These are phyloP conservation scores for Neodiprion lecontei DNA, from an alignment of 1,140 invertebrate species.

Conservation along the genomic window DNA sequence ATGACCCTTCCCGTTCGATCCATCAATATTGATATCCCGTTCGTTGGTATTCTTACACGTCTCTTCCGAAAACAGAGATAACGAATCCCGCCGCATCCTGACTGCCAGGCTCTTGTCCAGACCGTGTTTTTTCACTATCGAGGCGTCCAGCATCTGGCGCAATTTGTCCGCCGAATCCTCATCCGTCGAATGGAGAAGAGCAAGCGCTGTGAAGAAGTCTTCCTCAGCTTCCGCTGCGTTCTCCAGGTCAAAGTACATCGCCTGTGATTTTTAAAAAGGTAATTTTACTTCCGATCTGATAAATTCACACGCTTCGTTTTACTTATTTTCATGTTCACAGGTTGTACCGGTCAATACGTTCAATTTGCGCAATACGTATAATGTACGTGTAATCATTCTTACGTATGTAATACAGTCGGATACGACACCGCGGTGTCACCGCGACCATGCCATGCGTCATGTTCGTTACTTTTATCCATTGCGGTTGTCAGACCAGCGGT, in stretches of 20 bases:
- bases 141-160: slow-evolving; percentile 35
- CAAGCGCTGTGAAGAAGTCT: slow-evolving; percentile 36
- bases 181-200: slow-evolving; percentile 40
- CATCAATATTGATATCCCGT: too few relatives aligned
- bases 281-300: not conserved
- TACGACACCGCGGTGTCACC: too few relatives aligned
- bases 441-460: too few relatives aligned
- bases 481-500: not conserved
- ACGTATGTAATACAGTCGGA: not conserved
- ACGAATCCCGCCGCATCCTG: slow-evolving; percentile 18
- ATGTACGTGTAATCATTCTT: not conserved
- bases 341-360: not conserved
- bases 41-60: too few relatives aligned
- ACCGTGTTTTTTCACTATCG: slow-evolving; percentile 36
- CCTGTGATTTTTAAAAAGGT: not conserved
- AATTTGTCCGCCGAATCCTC: slow-evolving; percentile 38
- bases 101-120: slow-evolving; percentile 23
- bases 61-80: too few relatives aligned
- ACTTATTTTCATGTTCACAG: too few relatives aligned
- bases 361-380: not conserved
- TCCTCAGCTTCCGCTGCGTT: slow-evolving; percentile 23
- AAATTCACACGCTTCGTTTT: not conserved
- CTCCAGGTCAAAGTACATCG: slow-evolving; percentile 17
- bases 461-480: too few relatives aligned
- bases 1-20: too few relatives aligned